Evolutionary conservation across 2,113 vertebrate genomes (phyloP), one percentile per base, ranked within the genome.

Genomic region (Lynx canadensis): DNA sequence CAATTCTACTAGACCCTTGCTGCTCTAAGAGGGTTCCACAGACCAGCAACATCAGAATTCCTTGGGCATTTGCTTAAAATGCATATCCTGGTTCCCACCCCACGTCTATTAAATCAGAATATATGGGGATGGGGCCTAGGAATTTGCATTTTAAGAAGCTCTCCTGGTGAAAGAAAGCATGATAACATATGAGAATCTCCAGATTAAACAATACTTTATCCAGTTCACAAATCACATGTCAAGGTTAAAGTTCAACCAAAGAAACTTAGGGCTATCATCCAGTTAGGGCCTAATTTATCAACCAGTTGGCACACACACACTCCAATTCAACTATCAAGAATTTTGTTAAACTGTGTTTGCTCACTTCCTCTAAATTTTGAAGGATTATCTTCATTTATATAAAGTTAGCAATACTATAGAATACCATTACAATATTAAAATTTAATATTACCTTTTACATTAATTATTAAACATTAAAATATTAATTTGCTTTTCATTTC

Each of bases 21-120:
- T 65, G 3, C 66, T 25, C 65, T 76, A 27, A 87, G 57, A n/a
- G 7, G 13, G 15, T 4, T 55, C 23, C 57, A 25, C 21, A 52
- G 41, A 71, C 0, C 5, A 48, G 52, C 5, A 84, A 33, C 1
- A 0, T 3, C 23, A n/a, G 8, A 13, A 55, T 11, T 29, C 4
- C 16, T 2, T 31, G 31, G 50, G 3, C 19, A 65, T 48, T 25
- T 12, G 16, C 33, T n/a, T 38, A 55, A 83, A 73, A 63, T 4
- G 4, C 41, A 63, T 12, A 79, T 31, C n/a, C 84, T 36, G 12
- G 48, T 14, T 10, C n/a, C 45, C 1, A 65, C 5, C 23, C 41
- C n/a, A 50, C 31, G 2, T 25, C n/a, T 33, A 16, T 29, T 29
- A 79, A 33, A 4, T 85, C 57, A 81, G 33, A 87, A 16, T 29